Conservation (phyloP, 2,888 invertebrate genomes). For the Drosophila neonasuta region DNA sequence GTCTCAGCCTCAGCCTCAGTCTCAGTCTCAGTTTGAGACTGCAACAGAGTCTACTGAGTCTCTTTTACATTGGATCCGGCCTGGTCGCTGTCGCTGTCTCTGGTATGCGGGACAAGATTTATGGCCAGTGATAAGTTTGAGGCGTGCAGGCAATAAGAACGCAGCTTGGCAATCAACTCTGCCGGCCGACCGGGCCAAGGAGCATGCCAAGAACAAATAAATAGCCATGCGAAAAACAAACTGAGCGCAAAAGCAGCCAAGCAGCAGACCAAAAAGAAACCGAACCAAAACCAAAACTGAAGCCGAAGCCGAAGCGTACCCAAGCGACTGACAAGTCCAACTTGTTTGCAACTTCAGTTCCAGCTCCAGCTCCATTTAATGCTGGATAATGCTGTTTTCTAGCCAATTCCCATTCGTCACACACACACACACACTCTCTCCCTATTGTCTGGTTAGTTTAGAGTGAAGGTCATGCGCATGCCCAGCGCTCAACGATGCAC, state of each 20-base stretch:
- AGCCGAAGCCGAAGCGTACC: slow-evolving; percentile 19
- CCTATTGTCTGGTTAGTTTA: slow-evolving; percentile 1
- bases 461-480: slow-evolving; percentile 55
- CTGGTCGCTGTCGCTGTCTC: slow-evolving; percentile 33
- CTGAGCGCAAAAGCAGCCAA: slow-evolving; percentile 40
- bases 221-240: slow-evolving; percentile 55
- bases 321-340: slow-evolving; percentile 40
- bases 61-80: slow-evolving; percentile 47
- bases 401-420: slow-evolving; percentile 3
- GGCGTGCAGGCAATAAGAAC: slow-evolving; percentile 78
- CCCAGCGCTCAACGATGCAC: slow-evolving; percentile 43
- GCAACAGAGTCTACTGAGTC: slow-evolving; percentile 2
- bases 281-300: slow-evolving; percentile 21
- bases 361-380: slow-evolving; percentile 25
- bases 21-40: neutral
- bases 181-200: slow-evolving; percentile 35
- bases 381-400: slow-evolving; percentile 18
- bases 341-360: slow-evolving; percentile 34
- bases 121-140: slow-evolving; percentile 78
- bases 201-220: slow-evolving; percentile 64
- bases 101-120: slow-evolving; percentile 75
- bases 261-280: slow-evolving; percentile 10
- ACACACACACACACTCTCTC: neutral
- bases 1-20: slow-evolving; percentile 35
- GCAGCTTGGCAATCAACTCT: slow-evolving; percentile 31